These are phyloP conservation scores for Callipepla squamata DNA, from an alignment of 2,113 vertebrate species.

Conservation along the genomic window DNA sequence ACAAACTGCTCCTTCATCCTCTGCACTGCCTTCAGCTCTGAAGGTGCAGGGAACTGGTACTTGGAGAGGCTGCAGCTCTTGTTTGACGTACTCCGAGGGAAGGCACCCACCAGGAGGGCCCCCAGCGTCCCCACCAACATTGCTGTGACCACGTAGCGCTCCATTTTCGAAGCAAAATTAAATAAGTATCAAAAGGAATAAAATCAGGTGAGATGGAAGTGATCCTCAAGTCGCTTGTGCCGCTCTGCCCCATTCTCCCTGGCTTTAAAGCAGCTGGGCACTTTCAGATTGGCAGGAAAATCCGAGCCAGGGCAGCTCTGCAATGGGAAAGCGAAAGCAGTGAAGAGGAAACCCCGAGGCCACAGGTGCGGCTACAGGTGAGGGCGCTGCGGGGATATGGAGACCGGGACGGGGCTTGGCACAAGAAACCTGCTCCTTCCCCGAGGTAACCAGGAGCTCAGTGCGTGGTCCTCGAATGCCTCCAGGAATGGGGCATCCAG, in stretches of 20 bases:
- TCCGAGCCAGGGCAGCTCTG: not conserved
- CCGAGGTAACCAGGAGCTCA: too few relatives aligned
- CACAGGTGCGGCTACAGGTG: not conserved
- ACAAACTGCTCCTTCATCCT: conserved; percentile 40
- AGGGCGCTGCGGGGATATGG: not conserved
- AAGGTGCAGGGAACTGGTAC: not conserved
- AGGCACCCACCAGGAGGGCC: not conserved
- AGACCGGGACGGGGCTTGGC: not conserved
- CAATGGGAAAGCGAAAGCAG: conserved; percentile 45
- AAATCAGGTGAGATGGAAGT: not conserved
- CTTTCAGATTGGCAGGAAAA: conserved; percentile 41
- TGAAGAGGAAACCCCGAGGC: not conserved
- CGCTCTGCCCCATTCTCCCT: not conserved
- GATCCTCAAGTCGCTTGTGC: not conserved
- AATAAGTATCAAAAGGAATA: not conserved
- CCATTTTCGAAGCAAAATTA: not conserved
- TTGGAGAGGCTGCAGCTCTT: conserved; percentile 6
- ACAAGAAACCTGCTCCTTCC: not conserved
- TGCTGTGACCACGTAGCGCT: fast-evolving
- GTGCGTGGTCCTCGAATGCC: too few relatives aligned
- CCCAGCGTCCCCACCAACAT: not conserved
- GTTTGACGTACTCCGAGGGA: fast-evolving
- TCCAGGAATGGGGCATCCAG: too few relatives aligned
- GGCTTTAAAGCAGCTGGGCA: not conserved
- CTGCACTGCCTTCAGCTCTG: not conserved